Conservation (phyloP, 2,888 invertebrate genomes). For the Limnephilus marmoratus region DNA sequence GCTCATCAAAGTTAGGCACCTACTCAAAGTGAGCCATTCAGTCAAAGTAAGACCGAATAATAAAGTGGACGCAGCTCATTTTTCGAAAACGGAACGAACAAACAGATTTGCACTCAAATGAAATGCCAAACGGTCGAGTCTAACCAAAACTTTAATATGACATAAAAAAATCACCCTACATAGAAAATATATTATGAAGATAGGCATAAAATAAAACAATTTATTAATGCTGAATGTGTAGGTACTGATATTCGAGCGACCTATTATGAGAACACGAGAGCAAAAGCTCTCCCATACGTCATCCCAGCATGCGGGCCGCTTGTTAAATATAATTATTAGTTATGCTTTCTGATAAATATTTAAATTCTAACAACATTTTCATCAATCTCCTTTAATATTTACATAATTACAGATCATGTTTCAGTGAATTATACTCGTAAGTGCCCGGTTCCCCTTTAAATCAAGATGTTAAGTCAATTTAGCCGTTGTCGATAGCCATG, state of each 20-base stretch:
- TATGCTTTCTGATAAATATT: constrained; percentile 24
- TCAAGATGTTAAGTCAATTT: background rate
- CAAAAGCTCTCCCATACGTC: constrained; percentile 47
- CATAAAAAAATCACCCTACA: background rate
- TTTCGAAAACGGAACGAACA: no score
- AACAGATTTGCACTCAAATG: no score
- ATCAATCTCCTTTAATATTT: constrained; percentile 40
- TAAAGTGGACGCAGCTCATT: no score
- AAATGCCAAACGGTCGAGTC: no score
- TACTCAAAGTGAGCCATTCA: no score
- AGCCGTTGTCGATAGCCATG: background rate
- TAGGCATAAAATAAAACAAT: background rate
- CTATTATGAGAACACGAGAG: constrained; percentile 39
- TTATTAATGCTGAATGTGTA: constrained; percentile 13
- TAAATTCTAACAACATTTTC: constrained; percentile 37
- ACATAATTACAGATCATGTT: constrained; percentile 47
- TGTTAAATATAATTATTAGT: constrained; percentile 47
- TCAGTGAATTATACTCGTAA: constrained; percentile 8
- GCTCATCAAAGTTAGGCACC: no score
- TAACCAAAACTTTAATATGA: no score
- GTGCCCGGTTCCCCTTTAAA: background rate
- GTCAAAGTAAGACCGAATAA: no score
- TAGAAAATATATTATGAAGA: background rate
- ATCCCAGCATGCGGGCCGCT: constrained; percentile 50
- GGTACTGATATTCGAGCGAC: constrained; percentile 28